Conservation (phyloP, 2,797 vertebrate species). For the Vultur gryphus region DNA sequence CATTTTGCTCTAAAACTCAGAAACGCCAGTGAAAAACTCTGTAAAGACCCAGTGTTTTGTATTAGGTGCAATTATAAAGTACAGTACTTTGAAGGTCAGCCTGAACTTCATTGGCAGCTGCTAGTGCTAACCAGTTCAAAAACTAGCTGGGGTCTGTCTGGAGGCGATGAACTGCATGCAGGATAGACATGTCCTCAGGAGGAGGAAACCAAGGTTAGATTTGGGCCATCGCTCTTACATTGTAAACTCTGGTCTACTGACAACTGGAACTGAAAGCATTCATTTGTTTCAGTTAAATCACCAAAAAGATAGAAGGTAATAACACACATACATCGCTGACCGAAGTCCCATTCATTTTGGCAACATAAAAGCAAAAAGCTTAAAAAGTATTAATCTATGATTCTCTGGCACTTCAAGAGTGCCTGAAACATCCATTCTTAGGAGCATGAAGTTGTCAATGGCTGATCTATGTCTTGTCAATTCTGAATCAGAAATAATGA, state of each 20-base stretch:
- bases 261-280: not conserved
- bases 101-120: not conserved
- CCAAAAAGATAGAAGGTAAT: not conserved
- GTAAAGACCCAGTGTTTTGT: not conserved
- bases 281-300: not conserved
- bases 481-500: conserved; percentile 44
- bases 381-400: not conserved
- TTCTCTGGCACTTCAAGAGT: not conserved
- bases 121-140: not conserved
- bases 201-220: not conserved
- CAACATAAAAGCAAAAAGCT: not conserved
- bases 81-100: not conserved
- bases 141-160: not conserved
- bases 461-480: conserved; percentile 25
- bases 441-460: not conserved
- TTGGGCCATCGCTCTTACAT: rapidly evolving
- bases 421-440: not conserved
- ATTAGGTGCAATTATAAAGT: not conserved
- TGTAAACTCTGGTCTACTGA: not conserved
- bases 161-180: rapidly evolving
- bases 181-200: not conserved
- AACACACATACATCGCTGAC: not conserved
- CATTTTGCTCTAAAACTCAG: not conserved
- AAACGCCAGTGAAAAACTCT: not conserved
- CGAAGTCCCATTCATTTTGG: not conserved